Conservation (phyloP, 2,113 vertebrate species). For the Ranitomeya variabilis region DNA sequence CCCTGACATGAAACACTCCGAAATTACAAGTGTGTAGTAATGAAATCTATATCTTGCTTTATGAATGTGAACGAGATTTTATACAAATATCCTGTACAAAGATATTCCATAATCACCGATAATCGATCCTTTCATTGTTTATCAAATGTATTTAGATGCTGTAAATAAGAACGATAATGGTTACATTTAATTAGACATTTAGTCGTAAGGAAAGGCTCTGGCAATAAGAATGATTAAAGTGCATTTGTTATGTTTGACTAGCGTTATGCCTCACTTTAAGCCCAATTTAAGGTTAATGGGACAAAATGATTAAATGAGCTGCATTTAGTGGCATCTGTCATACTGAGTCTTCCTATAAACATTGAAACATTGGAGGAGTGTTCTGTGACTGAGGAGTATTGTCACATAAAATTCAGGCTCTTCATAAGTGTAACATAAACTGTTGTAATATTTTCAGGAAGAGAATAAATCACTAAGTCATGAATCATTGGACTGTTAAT, state of each 20-base stretch:
- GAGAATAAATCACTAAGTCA: background rate
- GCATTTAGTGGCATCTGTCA: background rate
- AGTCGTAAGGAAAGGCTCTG: background rate
- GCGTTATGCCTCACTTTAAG: background rate
- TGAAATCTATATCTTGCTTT: no score
- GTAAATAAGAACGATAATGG: background rate
- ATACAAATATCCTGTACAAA: no score
- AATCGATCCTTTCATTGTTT: background rate
- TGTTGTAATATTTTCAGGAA: background rate
- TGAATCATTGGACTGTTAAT: slow-evolving; percentile 19
- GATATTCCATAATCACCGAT: no score
- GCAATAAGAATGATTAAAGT: background rate
- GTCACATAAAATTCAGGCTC: background rate
- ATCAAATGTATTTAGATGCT: background rate
- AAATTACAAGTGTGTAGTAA: no score
- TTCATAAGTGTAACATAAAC: slow-evolving; percentile 23
- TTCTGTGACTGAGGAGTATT: background rate
- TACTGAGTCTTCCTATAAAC: background rate
- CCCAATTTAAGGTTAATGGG: background rate
- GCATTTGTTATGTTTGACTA: slow-evolving; percentile 7
- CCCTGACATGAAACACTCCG: no score
- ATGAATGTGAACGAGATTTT: no score
- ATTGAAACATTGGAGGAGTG: background rate
- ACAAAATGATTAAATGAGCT: background rate
- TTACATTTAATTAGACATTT: background rate